These are phyloP conservation scores for mouse (Mus musculus) DNA, from an alignment of 2,113 vertebrate genomes.

Conservation along the genomic window GRCm39 chrX:116624501-116625000, in stretches of 20 bases:
- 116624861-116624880: not conserved
- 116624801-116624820: not conserved
- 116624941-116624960: not conserved
- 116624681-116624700: not conserved
- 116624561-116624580: constrained; percentile 67
- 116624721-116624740: not conserved
- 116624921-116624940: not conserved
- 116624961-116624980: not conserved
- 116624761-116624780: not conserved
- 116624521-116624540: constrained; percentile 50
- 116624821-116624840: no score
- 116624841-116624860: not conserved
- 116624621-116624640: no score
- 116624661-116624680: no score
- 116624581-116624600: not conserved
- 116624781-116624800: not conserved
- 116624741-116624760: not conserved
- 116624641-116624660: no score
- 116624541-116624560: constrained; percentile 20
- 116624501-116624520: not conserved
- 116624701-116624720: not conserved
- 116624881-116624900: not conserved
- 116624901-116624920: not conserved
- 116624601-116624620: no score
- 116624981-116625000: not conserved